Conservation (phyloP, 2,888 invertebrate species). For the Heliconius ethilla region DNA sequence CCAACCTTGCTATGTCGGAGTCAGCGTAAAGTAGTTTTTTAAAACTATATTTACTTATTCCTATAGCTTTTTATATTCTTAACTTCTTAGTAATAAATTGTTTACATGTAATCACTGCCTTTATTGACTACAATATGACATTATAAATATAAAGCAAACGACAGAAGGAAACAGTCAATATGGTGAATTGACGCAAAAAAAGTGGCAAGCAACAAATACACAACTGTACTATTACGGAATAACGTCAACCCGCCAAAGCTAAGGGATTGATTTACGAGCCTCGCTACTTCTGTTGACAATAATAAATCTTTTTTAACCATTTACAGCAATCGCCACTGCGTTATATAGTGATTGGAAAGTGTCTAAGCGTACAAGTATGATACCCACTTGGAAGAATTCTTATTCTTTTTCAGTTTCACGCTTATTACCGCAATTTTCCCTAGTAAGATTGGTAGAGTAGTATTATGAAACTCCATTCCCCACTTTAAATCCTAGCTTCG, state of each 20-base stretch:
- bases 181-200: slow-evolving; percentile 27
- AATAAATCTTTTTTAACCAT: slow-evolving; percentile 8
- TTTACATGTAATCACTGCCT: neutral
- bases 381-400: no score
- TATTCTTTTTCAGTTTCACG: neutral
- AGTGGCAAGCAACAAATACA: neutral
- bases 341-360: neutral
- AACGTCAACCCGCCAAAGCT: slow-evolving; percentile 1
- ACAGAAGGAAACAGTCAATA: slow-evolving; percentile 27
- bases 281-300: slow-evolving; percentile 1
- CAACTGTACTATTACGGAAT: slow-evolving; percentile 6
- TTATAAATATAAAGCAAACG: slow-evolving; percentile 3
- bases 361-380: neutral
- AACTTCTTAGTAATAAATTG: neutral
- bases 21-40: neutral
- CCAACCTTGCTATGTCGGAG: no score
- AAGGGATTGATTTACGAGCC: slow-evolving; percentile 8
- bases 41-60: neutral
- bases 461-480: neutral
- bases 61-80: neutral
- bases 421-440: no score
- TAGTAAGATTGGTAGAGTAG: neutral
- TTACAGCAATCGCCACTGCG: neutral
- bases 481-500: no score
- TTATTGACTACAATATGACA: slow-evolving; percentile 12